Evolutionary conservation across 2,797 vertebrate species (phyloP).

Genomic region (Hozukius guyotensis): DNA sequence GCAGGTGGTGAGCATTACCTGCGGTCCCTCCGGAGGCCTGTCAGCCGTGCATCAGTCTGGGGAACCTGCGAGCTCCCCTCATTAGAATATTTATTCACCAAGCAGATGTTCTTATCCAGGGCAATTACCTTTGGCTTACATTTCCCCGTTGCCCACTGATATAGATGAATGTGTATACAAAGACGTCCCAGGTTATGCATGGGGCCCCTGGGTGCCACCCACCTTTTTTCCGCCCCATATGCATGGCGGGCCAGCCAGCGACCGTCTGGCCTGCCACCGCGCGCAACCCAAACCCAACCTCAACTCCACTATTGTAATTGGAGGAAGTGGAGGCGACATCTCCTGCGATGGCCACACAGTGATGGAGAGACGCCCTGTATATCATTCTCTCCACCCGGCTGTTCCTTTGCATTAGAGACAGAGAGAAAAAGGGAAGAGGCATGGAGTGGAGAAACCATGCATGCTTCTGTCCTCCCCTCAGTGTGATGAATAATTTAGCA

Average conservation of each 20-base stretch:
- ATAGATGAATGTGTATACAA: slow-evolving; percentile 76
- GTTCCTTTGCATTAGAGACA: slow-evolving; percentile 73
- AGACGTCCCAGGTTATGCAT: slow-evolving; percentile 72
- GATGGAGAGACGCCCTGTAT: slow-evolving; percentile 64
- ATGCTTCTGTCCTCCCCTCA: slow-evolving; percentile 73
- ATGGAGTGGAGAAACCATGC: slow-evolving; percentile 67
- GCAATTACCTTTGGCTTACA: slow-evolving; percentile 85
- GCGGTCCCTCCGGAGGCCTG: slow-evolving; percentile 68
- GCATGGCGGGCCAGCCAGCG: slow-evolving; percentile 18
- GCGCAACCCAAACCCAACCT: slow-evolving; percentile 26
- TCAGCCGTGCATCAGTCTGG: slow-evolving; percentile 73
- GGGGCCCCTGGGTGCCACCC: slow-evolving; percentile 70
- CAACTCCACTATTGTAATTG: slow-evolving; percentile 56
- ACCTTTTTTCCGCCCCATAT: slow-evolving; percentile 23
- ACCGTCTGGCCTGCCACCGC: slow-evolving; percentile 34
- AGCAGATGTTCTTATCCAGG: slow-evolving; percentile 85
- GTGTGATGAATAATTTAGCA: slow-evolving; percentile 82
- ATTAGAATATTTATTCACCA: slow-evolving; percentile 86
- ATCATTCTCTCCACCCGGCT: slow-evolving; percentile 71
- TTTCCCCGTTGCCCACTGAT: slow-evolving; percentile 79
- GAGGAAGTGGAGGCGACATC: slow-evolving; percentile 59
- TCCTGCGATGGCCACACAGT: slow-evolving; percentile 50
- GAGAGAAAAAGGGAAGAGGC: slow-evolving; percentile 55
- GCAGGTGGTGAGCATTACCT: slow-evolving; percentile 75
- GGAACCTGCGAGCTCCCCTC: slow-evolving; percentile 73